Evolutionary conservation across 2,797 vertebrate species (phyloP).

Genomic region (Lepidocolaptes lacrymiger): DNA sequence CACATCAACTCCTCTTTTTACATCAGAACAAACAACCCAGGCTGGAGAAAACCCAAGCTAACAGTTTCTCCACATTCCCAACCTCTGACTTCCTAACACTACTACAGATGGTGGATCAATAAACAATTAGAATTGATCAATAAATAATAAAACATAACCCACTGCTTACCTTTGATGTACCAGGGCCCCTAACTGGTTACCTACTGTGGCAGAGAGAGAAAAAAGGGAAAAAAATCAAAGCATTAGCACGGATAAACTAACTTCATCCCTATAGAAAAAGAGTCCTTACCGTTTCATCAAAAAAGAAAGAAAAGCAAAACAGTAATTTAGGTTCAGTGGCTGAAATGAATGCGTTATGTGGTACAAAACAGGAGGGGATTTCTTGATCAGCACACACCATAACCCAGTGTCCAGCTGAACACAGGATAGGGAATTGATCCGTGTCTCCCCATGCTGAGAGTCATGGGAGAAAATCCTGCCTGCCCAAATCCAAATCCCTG

Average conservation of each 20-base stretch:
- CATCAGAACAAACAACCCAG: background rate
- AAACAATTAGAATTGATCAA: conserved; percentile 87
- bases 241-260: conserved; percentile 84
- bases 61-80: conserved; percentile 71
- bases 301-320: conserved; percentile 74
- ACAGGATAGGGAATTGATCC: conserved; percentile 80
- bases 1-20: background rate
- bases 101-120: conserved; percentile 86
- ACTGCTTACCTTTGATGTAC: conserved; percentile 97
- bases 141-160: conserved; percentile 88
- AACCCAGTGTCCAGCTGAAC: conserved; percentile 84
- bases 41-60: conserved; percentile 54
- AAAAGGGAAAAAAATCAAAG: conserved; percentile 77
- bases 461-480: conserved; percentile 76
- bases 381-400: conserved; percentile 78
- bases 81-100: conserved; percentile 80
- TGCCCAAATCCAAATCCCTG: conserved; percentile 74
- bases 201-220: conserved; percentile 86
- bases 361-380: conserved; percentile 81
- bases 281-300: conserved; percentile 75
- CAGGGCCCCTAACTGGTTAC: conserved; percentile 95
- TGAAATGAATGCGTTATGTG: conserved; percentile 77
- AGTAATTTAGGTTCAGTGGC: conserved; percentile 79
- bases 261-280: conserved; percentile 73
- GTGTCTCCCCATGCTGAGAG: conserved; percentile 74